Evolutionary conservation across 2,888 invertebrate species (phyloP).

Genomic region (Chaetogeoica ovagalla): DNA sequence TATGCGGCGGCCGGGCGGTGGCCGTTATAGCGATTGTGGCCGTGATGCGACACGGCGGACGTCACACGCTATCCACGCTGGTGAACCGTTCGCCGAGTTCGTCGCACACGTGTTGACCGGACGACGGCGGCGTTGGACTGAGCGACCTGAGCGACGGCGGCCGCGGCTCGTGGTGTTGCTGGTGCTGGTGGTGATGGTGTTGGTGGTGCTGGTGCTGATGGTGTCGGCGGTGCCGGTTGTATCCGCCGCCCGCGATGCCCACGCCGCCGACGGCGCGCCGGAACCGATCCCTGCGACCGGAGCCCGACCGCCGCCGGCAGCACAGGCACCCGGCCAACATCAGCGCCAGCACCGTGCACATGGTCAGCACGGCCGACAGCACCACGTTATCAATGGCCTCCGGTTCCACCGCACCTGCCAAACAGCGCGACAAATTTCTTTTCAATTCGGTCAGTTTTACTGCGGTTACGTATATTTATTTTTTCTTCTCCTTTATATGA

Average conservation of each 20-base stretch:
- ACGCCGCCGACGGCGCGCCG: conserved; percentile 31
- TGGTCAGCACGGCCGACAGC: conserved; percentile 38
- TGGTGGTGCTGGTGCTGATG: conserved; percentile 59
- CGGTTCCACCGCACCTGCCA: conserved; percentile 32
- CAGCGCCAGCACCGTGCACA: conserved; percentile 40
- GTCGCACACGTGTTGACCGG: conserved; percentile 64
- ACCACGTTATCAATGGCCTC: conserved; percentile 44
- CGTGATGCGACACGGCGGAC: conserved; percentile 58
- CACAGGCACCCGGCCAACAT: conserved; percentile 37
- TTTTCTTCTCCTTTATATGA: too few species aligned
- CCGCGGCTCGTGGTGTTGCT: conserved; percentile 58
- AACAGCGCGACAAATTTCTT: not conserved
- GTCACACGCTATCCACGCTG: conserved; percentile 65
- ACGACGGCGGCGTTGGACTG: conserved; percentile 55
- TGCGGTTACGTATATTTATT: too few species aligned
- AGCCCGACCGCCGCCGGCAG: conserved; percentile 43
- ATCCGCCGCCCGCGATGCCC: conserved; percentile 58
- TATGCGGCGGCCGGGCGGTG: not conserved
- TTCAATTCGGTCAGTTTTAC: too few species aligned
- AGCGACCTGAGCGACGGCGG: conserved; percentile 54
- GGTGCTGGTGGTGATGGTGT: conserved; percentile 62
- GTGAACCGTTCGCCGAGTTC: conserved; percentile 65
- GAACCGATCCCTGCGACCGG: conserved; percentile 41
- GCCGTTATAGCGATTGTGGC: not conserved
- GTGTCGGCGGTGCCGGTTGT: conserved; percentile 67